These are phyloP conservation scores for Capitulum mitella DNA, from an alignment of 2,888 invertebrate species.

Conservation along the genomic window DNA sequence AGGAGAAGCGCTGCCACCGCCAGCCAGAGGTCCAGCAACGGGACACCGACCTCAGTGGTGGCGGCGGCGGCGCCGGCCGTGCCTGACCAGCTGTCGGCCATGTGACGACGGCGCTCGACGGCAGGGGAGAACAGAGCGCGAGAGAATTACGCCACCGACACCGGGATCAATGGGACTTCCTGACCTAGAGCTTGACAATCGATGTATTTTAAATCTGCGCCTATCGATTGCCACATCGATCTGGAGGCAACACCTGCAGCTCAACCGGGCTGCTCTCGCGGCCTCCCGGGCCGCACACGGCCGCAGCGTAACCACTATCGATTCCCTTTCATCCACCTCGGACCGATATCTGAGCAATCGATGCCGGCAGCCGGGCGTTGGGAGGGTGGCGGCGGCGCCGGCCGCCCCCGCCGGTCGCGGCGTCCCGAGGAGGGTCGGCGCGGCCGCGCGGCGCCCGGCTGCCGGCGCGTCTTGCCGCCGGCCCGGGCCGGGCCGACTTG, in stretches of 20 bases:
- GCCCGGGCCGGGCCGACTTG: background rate
- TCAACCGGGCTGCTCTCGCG: background rate
- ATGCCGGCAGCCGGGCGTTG: background rate
- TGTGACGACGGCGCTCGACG: too few species aligned
- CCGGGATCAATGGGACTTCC: slow-evolving; percentile 11
- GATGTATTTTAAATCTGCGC: slow-evolving; percentile 23
- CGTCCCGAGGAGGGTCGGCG: too few species aligned
- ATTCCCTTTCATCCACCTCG: background rate
- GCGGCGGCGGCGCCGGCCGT: too few species aligned
- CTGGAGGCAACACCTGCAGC: background rate
- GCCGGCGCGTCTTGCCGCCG: background rate
- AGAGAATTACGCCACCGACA: background rate
- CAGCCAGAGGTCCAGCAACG: too few species aligned
- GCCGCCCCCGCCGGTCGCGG: background rate
- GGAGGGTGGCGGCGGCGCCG: background rate
- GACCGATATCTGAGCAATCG: slow-evolving; percentile 19
- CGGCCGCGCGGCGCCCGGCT: too few species aligned
- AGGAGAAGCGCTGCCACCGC: too few species aligned
- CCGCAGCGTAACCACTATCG: slow-evolving; percentile 2
- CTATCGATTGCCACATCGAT: slow-evolving; percentile 16
- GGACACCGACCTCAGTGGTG: too few species aligned
- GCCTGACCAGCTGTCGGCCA: too few species aligned
- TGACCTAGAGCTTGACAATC: slow-evolving; percentile 12
- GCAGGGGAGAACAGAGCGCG: background rate
- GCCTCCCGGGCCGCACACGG: background rate